Evolutionary conservation across 2,888 invertebrate genomes (phyloP).

Genomic region (Chaitophorus viminalis): DNA sequence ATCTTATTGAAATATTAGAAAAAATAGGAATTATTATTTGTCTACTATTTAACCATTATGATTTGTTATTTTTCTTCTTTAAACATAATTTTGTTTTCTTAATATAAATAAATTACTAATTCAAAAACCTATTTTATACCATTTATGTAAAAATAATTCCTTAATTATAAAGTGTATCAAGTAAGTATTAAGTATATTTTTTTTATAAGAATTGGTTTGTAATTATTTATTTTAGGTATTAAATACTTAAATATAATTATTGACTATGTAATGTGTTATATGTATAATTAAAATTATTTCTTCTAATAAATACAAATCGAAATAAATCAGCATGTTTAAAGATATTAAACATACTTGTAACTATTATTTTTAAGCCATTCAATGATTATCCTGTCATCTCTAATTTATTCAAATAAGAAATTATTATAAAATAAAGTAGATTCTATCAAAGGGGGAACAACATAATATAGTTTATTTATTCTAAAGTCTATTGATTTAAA

Average conservation of each 20-base stretch:
- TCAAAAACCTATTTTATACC: slow-evolving; percentile 1
- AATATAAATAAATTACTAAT: background rate
- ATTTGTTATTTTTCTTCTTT: slow-evolving; percentile 39
- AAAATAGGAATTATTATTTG: slow-evolving; percentile 36
- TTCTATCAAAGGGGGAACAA: no score
- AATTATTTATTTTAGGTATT: slow-evolving; percentile 6
- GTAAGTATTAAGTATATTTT: slow-evolving; percentile 49
- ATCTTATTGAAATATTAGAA: slow-evolving; percentile 39
- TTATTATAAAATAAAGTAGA: no score
- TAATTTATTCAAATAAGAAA: no score
- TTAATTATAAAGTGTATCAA: background rate
- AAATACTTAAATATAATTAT: background rate
- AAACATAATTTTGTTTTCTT: slow-evolving; percentile 41
- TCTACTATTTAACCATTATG: slow-evolving; percentile 18
- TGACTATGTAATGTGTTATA: no score
- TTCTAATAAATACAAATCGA: no score
- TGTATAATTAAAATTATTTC: background rate
- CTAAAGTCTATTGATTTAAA: no score
- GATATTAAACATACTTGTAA: no score
- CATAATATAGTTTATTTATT: no score
- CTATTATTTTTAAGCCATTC: no score
- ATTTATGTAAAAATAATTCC: slow-evolving; percentile 20
- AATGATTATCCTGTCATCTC: no score
- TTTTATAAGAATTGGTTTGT: slow-evolving; percentile 7
- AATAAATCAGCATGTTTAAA: no score